Conservation (phyloP, 1,140 invertebrate genomes). For the Diorhabda elongata region DNA sequence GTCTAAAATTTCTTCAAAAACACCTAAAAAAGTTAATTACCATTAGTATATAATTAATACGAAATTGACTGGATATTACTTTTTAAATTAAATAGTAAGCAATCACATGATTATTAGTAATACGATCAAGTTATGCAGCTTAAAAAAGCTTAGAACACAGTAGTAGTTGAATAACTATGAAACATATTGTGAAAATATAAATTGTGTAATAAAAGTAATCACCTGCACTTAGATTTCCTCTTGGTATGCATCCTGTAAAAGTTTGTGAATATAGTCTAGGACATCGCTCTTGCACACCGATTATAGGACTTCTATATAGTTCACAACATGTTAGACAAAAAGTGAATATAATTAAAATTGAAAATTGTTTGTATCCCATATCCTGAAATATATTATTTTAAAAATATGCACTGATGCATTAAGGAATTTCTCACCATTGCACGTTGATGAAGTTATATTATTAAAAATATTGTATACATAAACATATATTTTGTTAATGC, state of each 20-base stretch:
- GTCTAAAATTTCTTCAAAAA: constrained; percentile 55
- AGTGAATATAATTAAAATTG: neutral
- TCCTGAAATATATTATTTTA: neutral
- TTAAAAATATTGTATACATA: no score
- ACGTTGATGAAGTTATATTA: no score
- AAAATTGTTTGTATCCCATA: neutral
- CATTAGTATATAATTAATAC: constrained; percentile 3
- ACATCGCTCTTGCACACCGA: constrained; percentile 24
- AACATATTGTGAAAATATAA: no score
- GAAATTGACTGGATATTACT: no score
- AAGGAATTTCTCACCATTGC: no score
- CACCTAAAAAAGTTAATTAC: constrained; percentile 45
- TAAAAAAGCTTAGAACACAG: no score
- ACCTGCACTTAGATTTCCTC: constrained; percentile 41
- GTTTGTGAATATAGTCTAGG: constrained; percentile 35
- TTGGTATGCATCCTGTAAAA: constrained; percentile 39
- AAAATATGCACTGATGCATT: no score
- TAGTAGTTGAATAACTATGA: no score
- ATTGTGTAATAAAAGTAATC: constrained; percentile 9
- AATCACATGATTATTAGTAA: no score
- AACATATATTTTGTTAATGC: no score
- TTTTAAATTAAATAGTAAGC: no score
- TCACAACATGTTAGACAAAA: constrained; percentile 8
- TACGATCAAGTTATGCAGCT: no score
- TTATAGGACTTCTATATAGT: constrained; percentile 1